These are phyloP conservation scores for Mythimna albipuncta DNA, from an alignment of 2,888 invertebrate species.

Conservation along the genomic window DNA sequence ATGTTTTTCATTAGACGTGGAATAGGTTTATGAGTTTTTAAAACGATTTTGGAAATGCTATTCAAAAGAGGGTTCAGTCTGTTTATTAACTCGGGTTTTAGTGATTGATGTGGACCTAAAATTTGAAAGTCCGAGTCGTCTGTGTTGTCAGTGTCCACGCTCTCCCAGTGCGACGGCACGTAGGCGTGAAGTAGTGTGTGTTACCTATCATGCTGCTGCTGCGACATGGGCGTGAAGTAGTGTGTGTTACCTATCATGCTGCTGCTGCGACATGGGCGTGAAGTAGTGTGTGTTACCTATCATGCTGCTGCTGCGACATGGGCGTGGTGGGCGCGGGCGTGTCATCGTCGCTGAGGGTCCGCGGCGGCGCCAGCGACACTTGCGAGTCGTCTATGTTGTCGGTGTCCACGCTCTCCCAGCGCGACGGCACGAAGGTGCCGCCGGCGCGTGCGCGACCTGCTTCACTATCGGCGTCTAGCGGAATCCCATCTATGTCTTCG, in stretches of 20 bases:
- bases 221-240: slow-evolving; percentile 54
- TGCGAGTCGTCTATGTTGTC: slow-evolving; percentile 63
- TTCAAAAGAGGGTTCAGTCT: too few relatives aligned
- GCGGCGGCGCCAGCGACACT: neutral
- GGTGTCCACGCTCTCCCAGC: slow-evolving; percentile 99
- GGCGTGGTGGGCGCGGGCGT: slow-evolving; percentile 64
- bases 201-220: slow-evolving; percentile 64
- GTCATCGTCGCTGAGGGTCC: slow-evolving; percentile 49
- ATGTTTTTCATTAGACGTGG: too few relatives aligned
- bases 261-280: slow-evolving; percentile 52
- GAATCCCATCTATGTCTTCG: slow-evolving; percentile 94
- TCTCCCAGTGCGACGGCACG: slow-evolving; percentile 95
- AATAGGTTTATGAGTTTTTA: too few relatives aligned
- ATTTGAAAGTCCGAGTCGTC: neutral
- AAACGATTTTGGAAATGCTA: too few relatives aligned
- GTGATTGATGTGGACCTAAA: too few relatives aligned
- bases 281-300: slow-evolving; percentile 56
- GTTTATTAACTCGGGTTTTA: too few relatives aligned
- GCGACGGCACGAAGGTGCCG: slow-evolving; percentile 96
- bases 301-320: slow-evolving; percentile 51
- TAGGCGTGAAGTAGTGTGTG: slow-evolving; percentile 72
- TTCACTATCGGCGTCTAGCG: slow-evolving; percentile 90
- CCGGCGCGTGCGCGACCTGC: slow-evolving; percentile 73
- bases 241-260: slow-evolving; percentile 61
- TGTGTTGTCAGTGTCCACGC: slow-evolving; percentile 84